These are phyloP conservation scores for Sceliomorpha sp. DNA, from an alignment of 2,888 invertebrate genomes.

Conservation along the genomic window DNA sequence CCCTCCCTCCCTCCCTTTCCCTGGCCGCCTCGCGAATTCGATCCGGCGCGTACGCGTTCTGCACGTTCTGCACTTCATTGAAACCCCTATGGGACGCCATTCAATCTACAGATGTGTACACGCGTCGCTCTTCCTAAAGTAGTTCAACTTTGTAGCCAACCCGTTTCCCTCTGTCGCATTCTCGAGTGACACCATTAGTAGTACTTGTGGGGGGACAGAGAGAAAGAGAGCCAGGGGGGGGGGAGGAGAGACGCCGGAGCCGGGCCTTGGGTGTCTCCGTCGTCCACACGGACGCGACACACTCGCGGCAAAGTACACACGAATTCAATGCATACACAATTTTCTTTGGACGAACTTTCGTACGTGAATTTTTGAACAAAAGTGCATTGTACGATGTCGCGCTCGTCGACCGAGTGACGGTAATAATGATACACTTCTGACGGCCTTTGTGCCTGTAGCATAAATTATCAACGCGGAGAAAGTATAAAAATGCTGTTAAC, in stretches of 20 bases:
- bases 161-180: conserved; percentile 14
- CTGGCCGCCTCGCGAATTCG: conserved; percentile 10
- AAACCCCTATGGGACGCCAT: conserved; percentile 25
- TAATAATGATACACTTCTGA: conserved; percentile 21
- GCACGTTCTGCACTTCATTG: too few species aligned
- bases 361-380: conserved; percentile 15
- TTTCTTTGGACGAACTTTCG: conserved; percentile 9
- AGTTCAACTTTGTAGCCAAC: conserved; percentile 16
- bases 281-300: background rate
- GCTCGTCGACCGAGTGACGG: conserved; percentile 1
- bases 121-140: conserved; percentile 11
- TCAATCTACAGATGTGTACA: conserved; percentile 17
- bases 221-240: too few species aligned
- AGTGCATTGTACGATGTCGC: conserved; percentile 6
- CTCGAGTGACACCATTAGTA: conserved; percentile 45
- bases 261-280: conserved; percentile 33
- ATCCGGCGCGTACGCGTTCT: too few species aligned
- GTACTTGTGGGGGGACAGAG: too few species aligned
- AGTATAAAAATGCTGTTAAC: too few species aligned
- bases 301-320: too few species aligned
- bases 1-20: too few species aligned
- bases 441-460: background rate
- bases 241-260: conserved; percentile 14
- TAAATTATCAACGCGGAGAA: conserved; percentile 23
- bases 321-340: too few species aligned